These are phyloP conservation scores for Pseudorasbora parva DNA, from an alignment of 2,113 vertebrate genomes.

Conservation along the genomic window DNA sequence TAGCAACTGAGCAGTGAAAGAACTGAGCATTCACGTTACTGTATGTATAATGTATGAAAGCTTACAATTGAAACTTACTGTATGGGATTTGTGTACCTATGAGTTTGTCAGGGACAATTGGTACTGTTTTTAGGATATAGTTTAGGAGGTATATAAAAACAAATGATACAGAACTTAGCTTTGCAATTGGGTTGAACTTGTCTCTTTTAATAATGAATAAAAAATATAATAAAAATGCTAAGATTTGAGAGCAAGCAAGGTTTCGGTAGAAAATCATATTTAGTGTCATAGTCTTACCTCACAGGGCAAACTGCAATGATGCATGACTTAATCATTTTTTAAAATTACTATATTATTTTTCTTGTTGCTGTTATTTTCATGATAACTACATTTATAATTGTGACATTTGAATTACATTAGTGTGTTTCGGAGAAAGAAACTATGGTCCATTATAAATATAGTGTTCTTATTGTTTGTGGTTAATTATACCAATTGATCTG, in stretches of 20 bases:
- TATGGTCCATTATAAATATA: constrained; percentile 24
- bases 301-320: constrained; percentile 42
- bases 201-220: not conserved
- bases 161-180: not conserved
- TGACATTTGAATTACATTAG: constrained; percentile 10
- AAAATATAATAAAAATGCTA: not conserved
- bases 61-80: constrained; percentile 11
- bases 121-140: not conserved
- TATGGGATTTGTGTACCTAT: not conserved
- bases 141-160: not conserved
- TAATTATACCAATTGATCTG: constrained; percentile 62
- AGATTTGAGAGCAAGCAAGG: not conserved
- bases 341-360: not conserved
- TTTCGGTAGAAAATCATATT: not conserved
- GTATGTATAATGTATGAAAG: constrained; percentile 4
- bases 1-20: not conserved
- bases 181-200: not conserved
- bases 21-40: constrained; percentile 20
- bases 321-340: not conserved
- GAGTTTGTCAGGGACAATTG: not conserved
- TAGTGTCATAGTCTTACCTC: constrained; percentile 47
- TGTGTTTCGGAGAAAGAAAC: constrained; percentile 31
- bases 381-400: constrained; percentile 10
- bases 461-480: constrained; percentile 66
- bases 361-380: not conserved